These are phyloP conservation scores for Acleris emargana DNA, from an alignment of 2,888 invertebrate species.

Conservation along the genomic window DNA sequence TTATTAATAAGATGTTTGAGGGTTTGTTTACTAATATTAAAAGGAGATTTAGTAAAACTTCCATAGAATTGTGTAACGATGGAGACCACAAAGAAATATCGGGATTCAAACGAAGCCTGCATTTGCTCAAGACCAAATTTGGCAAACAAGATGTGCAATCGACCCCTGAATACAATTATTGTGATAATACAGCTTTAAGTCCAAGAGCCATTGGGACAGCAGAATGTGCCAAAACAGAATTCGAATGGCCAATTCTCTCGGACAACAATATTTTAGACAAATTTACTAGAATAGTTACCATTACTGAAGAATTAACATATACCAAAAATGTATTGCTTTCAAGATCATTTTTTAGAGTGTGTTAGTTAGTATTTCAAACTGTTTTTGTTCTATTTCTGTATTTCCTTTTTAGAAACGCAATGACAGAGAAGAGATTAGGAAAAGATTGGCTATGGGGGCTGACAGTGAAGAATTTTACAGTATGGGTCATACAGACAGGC, in stretches of 20 bases:
- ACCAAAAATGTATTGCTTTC: constrained; percentile 57
- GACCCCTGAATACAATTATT: constrained; percentile 58
- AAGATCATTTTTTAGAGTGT: constrained; percentile 1
- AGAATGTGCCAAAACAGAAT: constrained; percentile 73
- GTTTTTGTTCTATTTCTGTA: constrained; percentile 7
- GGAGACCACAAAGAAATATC: constrained; percentile 58
- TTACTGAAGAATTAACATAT: constrained; percentile 53
- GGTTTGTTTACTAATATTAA: constrained; percentile 71
- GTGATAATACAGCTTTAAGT: constrained; percentile 75
- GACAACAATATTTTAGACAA: constrained; percentile 77
- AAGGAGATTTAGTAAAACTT: constrained; percentile 70
- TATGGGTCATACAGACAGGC: constrained; percentile 84
- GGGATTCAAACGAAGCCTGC: constrained; percentile 63
- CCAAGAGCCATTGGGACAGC: constrained; percentile 80
- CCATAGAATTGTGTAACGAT: constrained; percentile 56
- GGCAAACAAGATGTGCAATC: constrained; percentile 55
- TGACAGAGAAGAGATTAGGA: constrained; percentile 96
- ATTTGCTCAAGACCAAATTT: constrained; percentile 66
- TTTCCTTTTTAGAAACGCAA: constrained; percentile 89
- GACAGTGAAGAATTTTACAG: constrained; percentile 89
- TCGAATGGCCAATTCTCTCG: constrained; percentile 82
- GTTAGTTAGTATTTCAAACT: constrained; percentile 8
- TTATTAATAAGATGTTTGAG: constrained; percentile 76
- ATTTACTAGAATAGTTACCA: constrained; percentile 74
- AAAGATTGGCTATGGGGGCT: constrained; percentile 93